Percentiles rank a stretch among this genome's conserved stretches.
Evolutionary conservation across 2,888 invertebrate genomes (phyloP).

Genomic region (Artemia sinica): DNA sequence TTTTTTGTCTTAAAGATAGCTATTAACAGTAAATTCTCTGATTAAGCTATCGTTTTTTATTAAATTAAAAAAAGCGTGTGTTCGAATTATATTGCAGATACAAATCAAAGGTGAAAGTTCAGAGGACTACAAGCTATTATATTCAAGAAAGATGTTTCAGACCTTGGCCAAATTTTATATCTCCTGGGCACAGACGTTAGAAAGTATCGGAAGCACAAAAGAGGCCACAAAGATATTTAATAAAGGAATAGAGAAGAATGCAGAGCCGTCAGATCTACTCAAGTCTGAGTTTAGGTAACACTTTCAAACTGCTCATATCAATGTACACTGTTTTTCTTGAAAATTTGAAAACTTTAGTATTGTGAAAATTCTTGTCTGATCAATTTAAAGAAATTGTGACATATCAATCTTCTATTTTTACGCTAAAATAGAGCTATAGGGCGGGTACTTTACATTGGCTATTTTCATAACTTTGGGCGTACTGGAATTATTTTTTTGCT

Average conservation of each 20-base stretch:
- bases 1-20: too few species aligned
- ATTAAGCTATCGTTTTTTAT: too few species aligned
- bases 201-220: constrained; percentile 58
- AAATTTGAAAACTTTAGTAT: too few species aligned
- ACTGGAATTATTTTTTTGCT: too few species aligned
- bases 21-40: too few species aligned
- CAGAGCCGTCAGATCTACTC: constrained; percentile 60
- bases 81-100: constrained; percentile 27
- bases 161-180: constrained; percentile 67
- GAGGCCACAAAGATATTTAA: constrained; percentile 64
- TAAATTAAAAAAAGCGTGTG: background rate
- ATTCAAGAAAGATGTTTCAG: constrained; percentile 58
- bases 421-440: too few species aligned
- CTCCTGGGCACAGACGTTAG: constrained; percentile 75
- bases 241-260: constrained; percentile 53
- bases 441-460: too few species aligned
- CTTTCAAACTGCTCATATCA: background rate
- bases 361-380: too few species aligned
- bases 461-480: too few species aligned
- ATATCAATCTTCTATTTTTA: too few species aligned
- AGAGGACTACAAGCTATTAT: constrained; percentile 54
- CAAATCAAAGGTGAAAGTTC: background rate
- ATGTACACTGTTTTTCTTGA: too few species aligned
- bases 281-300: constrained; percentile 50
- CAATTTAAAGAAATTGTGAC: too few species aligned